Evolutionary conservation across 2,113 vertebrate species (phyloP), one percentile per base, ranked within the genome.

Genomic region (Noturus placidus): DNA sequence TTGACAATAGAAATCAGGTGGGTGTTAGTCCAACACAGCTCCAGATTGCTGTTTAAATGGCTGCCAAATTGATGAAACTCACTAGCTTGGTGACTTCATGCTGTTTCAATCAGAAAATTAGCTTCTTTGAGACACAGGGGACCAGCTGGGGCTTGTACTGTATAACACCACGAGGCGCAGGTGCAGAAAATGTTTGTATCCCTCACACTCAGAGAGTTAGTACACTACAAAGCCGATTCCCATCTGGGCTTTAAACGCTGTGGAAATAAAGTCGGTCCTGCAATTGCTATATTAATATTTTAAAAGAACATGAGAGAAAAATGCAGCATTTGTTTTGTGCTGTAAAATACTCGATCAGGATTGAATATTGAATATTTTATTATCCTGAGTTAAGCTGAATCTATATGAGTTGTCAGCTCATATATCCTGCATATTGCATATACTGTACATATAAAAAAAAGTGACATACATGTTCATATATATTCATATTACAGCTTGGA

Each of bases 21-120:
- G 93, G 87, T 89, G 88, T 85, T 79, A 83, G 90, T 85, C 90
- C 88, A 89, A 90, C 88, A 85, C 76, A 80, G 83, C 88, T 92
- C 92, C 92, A 94, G 92, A 94, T 94, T 92, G 91, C 93, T 93
- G 89, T 92, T 70, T 93, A 93, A 93, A 92, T 92, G 92, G 92
- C 90, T 93, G 91, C 92, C 91, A 94, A 91, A 93, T 92, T 89
- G 94, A 90, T 91, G 91, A 90, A 90, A 91, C 87, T 92, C 91
- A 87, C 89, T 69, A 67, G 59, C 85, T 69, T 9, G 8, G 46
- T 72, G 56, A 54, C 85, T 57, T 83, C 67, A 74, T 86, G 88
- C 59, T 87, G 84, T 84, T 89, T 87, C 70, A 35, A 59, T 82
- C 81, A 54, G 54, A 87, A 63, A 84, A 79, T 77, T 86, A 80